Percentiles rank a stretch among this genome's conserved stretches.
Conservation (phyloP, 2,797 vertebrate species). For the Serranus cabrilla region DNA sequence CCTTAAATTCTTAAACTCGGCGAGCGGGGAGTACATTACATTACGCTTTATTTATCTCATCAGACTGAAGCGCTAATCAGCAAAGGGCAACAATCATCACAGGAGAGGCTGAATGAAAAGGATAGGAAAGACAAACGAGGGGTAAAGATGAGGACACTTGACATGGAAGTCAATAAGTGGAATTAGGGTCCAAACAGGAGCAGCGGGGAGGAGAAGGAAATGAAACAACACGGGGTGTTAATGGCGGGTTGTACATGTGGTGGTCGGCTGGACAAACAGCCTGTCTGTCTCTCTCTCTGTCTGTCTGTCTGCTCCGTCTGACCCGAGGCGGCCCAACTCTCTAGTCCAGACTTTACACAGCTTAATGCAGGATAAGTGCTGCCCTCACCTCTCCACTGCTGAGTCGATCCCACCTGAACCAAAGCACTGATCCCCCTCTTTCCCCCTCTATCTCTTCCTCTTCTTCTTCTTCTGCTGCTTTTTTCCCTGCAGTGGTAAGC, state of each 20-base stretch:
- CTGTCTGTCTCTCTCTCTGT: background rate
- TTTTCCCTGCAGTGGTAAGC: constrained; percentile 31
- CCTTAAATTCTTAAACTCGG: background rate
- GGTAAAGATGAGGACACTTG: background rate
- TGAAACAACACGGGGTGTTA: background rate
- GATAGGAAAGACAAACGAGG: background rate
- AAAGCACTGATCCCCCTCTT: constrained; percentile 18
- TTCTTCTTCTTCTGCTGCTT: constrained; percentile 10
- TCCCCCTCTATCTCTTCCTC: background rate
- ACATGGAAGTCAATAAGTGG: background rate
- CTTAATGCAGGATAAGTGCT: constrained; percentile 45
- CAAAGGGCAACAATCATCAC: constrained; percentile 1
- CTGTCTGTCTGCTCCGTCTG: constrained; percentile 19
- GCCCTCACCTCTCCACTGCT: constrained; percentile 42
- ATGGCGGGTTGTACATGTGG: background rate
- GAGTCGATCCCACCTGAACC: constrained; percentile 46
- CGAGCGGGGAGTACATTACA: background rate
- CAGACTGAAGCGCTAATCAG: background rate
- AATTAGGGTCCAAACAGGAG: background rate
- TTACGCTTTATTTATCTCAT: constrained; percentile 4
- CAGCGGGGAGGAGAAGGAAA: background rate
- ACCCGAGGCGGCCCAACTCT: constrained; percentile 36
- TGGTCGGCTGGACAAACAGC: background rate
- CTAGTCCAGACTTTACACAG: constrained; percentile 23
- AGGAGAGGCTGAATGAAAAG: constrained; percentile 7